A percentile compares a stretch with the other conserved stretches of the same genome.
phyloP scores from a whole-genome alignment of 2,888 invertebrate genomes.

The Therioaphis trifolii region DNA sequence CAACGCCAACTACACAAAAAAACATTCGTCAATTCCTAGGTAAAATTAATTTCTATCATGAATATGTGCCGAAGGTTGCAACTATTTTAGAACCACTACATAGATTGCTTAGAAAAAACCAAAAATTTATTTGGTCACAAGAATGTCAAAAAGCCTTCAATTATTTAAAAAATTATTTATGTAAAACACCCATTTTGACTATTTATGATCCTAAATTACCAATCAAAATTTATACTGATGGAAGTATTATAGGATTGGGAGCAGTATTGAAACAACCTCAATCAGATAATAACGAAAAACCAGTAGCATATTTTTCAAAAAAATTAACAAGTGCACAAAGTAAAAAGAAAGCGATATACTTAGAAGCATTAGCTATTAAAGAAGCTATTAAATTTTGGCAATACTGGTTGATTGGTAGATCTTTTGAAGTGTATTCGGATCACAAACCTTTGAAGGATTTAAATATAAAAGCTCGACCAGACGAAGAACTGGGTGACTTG shows the following conservation, averaged over 20 bases:
- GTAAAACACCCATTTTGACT: slow-evolving; percentile 66
- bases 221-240: slow-evolving; percentile 67
- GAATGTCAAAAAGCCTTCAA: slow-evolving; percentile 64
- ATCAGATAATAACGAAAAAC: not conserved
- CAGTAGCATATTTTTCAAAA: too few species aligned
- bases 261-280: slow-evolving; percentile 63
- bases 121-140: slow-evolving; percentile 65
- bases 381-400: slow-evolving; percentile 63
- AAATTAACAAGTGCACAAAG: too few species aligned
- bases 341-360: slow-evolving; percentile 61
- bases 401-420: slow-evolving; percentile 59
- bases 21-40: slow-evolving; percentile 51
- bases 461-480: slow-evolving; percentile 64
- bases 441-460: slow-evolving; percentile 65
- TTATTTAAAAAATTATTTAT: slow-evolving; percentile 65
- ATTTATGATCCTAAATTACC: slow-evolving; percentile 66
- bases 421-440: slow-evolving; percentile 57
- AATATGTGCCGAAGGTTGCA: slow-evolving; percentile 64
- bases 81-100: slow-evolving; percentile 36
- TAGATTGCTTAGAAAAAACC: slow-evolving; percentile 60
- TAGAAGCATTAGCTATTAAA: slow-evolving; percentile 62
- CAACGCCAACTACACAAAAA: slow-evolving; percentile 35
- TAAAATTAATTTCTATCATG: too few species aligned
- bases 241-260: slow-evolving; percentile 65
- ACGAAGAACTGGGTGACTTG: slow-evolving; percentile 65